These are phyloP conservation scores for Agriopis leucophaearia DNA, from an alignment of 2,888 invertebrate genomes.

Conservation along the genomic window DNA sequence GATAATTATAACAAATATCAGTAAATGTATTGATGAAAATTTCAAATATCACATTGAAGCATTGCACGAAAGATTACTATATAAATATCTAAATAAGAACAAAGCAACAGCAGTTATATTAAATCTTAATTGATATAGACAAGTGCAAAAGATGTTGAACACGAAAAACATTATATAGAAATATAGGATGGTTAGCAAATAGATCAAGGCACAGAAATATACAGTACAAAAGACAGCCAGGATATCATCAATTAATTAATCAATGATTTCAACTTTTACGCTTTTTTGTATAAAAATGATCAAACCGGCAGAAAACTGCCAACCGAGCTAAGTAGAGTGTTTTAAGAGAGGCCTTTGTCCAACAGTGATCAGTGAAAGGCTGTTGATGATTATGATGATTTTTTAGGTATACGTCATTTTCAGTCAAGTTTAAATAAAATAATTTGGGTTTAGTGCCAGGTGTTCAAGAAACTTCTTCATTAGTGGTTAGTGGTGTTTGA, in stretches of 20 bases:
- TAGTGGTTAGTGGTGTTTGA: not conserved
- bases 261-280: not conserved
- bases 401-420: constrained; percentile 1
- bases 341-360: too few relatives aligned
- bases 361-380: too few relatives aligned
- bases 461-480: constrained; percentile 10
- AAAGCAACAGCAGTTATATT: constrained; percentile 16
- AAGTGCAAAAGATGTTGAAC: constrained; percentile 12
- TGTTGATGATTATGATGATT: not conserved
- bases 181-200: not conserved
- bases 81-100: constrained; percentile 12
- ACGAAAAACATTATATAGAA: constrained; percentile 18
- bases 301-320: too few relatives aligned
- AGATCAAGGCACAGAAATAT: constrained; percentile 9
- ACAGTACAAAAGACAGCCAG: not conserved
- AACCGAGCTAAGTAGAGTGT: too few relatives aligned
- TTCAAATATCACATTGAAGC: constrained; percentile 38
- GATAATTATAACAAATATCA: constrained; percentile 2
- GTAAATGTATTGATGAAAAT: not conserved
- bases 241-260: constrained; percentile 1
- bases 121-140: constrained; percentile 3
- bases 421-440: constrained; percentile 8
- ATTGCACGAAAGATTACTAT: constrained; percentile 30
- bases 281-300: not conserved
- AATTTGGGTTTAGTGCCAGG: not conserved